Evolutionary conservation across 1,140 invertebrate genomes (phyloP), one percentile per base, ranked within the genome.

Genomic region (Maniola jurtina): DNA sequence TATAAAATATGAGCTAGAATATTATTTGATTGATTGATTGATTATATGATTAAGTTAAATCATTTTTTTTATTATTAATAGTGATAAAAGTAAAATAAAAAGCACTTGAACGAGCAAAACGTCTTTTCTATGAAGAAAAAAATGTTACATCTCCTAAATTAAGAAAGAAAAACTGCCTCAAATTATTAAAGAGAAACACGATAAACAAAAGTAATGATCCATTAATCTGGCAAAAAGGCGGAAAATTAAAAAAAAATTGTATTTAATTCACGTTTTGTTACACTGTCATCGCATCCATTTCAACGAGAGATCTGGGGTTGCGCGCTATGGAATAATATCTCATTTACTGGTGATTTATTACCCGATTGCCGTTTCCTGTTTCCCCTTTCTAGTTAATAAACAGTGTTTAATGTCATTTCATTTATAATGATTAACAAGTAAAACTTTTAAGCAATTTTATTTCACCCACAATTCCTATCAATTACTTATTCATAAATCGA

Each of bases 261-360:
- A 80, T 79, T 81, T 81, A 77, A 80, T 81, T 79, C 75, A 76
- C 71, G 70, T 81, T 80, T 79, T 73, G 71, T 72, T 72, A 68
- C 66, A 76, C 73, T 79, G 76, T 79, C 77, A 80, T 83, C 75
- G 79, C 72, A 74, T 77, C 72, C 72, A 83, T 82, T 82, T 75
- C 72, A 80, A 63, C 73, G 70, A 71, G 68, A 66, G 70, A 75
- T 74, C 59, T 68, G 77, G 77, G 76, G 71, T 61, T 63, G 74
- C 74, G 74, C 74, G 71, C 68, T 73, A 70, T 72, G 70, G 69
- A 73, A 81, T 75, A 81, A 80, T 83, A 79, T 80, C 80, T 84
- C 80, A 84, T 83, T 84, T 83, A 76, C 71, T 79, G 80, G 75
- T 84, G 82, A 84, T 84, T 81, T 84, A 81, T 81, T 76, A 70